Evolutionary conservation across 2,113 vertebrate species (phyloP).

Genomic region (Crotalus tigris): DNA sequence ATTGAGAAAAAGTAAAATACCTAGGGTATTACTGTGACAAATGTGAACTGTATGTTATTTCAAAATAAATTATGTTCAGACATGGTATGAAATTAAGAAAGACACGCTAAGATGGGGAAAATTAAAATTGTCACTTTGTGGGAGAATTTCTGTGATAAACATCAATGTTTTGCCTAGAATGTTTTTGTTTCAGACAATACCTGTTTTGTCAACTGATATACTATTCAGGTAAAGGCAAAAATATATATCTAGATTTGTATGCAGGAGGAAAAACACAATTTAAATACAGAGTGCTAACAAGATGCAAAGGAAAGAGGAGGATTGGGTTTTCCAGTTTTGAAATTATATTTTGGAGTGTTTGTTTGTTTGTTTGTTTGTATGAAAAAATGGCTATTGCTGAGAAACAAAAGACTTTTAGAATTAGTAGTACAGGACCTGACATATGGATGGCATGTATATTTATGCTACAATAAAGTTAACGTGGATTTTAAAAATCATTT

Average conservation of each 20-base stretch:
- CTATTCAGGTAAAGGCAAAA: background rate
- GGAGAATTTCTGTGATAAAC: background rate
- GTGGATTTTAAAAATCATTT: background rate
- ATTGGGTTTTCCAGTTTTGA: background rate
- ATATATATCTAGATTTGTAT: background rate
- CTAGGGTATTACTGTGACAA: background rate
- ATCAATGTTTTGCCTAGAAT: background rate
- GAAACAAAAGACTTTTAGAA: background rate
- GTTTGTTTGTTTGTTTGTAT: background rate
- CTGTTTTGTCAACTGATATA: background rate
- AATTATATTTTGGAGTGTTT: background rate
- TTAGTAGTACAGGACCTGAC: background rate
- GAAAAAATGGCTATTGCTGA: background rate
- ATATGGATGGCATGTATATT: background rate
- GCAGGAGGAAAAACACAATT: background rate
- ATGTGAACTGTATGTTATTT: background rate
- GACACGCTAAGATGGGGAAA: background rate
- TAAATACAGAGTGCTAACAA: background rate
- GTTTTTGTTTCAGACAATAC: background rate
- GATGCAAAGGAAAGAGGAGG: background rate
- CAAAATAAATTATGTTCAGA: background rate
- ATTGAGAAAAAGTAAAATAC: background rate
- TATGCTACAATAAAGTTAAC: background rate
- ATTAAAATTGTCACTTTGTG: background rate
- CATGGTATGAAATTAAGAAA: background rate